Conservation (phyloP, 1,140 invertebrate genomes). For the Lepidurus arcticus region DNA sequence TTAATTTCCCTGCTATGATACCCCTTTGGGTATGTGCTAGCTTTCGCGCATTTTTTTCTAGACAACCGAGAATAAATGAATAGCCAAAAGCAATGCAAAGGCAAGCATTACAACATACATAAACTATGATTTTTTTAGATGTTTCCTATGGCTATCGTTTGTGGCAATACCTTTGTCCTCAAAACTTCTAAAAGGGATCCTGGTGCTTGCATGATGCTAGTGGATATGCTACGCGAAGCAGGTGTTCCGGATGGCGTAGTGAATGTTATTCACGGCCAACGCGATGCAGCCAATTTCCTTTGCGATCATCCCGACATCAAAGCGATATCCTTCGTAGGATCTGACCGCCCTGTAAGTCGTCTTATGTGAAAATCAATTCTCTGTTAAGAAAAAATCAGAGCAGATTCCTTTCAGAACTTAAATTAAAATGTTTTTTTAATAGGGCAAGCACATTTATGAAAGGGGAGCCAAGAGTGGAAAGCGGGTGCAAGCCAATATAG, state of each 20-base stretch:
- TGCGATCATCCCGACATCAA: conserved; percentile 93
- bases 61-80: conserved; percentile 24
- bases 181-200: conserved; percentile 96
- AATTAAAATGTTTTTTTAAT: conserved; percentile 37
- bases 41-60: not conserved
- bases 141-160: conserved; percentile 88
- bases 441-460: conserved; percentile 94
- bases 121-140: conserved; percentile 50
- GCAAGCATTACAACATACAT: not conserved
- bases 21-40: conserved; percentile 72
- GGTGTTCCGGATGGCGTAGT: conserved; percentile 90
- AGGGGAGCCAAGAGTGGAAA: conserved; percentile 84
- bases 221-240: conserved; percentile 80
- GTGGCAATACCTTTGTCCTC: conserved; percentile 69
- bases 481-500: conserved; percentile 96
- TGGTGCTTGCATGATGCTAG: conserved; percentile 88
- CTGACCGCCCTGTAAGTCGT: conserved; percentile 74
- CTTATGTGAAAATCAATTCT: not conserved
- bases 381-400: not conserved
- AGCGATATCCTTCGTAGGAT: conserved; percentile 98
- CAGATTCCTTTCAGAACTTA: conserved; percentile 28
- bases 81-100: too few relatives aligned
- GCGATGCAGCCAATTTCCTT: conserved; percentile 92
- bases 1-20: conserved; percentile 99
- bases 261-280: conserved; percentile 93